Evolutionary conservation across 1,140 invertebrate species (phyloP).

Genomic region (Trinorchestia longiramus): DNA sequence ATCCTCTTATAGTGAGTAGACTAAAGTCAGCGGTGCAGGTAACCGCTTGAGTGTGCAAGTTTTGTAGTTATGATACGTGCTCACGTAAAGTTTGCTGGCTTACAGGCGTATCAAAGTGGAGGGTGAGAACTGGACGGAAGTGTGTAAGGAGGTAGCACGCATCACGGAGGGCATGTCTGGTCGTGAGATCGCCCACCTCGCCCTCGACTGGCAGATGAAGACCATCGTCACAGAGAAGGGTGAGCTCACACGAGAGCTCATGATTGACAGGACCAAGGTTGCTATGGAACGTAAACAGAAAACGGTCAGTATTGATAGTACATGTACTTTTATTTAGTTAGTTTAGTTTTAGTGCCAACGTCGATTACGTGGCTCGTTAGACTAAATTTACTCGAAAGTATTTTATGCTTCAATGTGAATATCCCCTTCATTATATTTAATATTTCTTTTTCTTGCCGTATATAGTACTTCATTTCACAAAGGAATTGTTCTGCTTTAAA

Average conservation of each 20-base stretch:
- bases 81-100: neutral
- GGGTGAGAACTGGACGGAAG: conserved; percentile 91
- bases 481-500: neutral
- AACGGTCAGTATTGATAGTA: conserved; percentile 76
- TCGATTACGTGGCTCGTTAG: neutral
- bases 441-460: no score
- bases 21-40: no score
- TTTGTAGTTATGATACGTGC: no score
- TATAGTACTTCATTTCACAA: neutral
- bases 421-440: neutral
- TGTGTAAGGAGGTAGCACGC: conserved; percentile 89
- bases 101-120: conserved; percentile 88
- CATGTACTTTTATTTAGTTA: no score
- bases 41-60: no score
- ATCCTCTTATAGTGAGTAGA: no score
- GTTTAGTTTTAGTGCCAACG: neutral
- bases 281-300: conserved; percentile 87
- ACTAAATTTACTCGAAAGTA: neutral
- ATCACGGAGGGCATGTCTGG: conserved; percentile 94
- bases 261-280: conserved; percentile 85
- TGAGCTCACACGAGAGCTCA: conserved; percentile 91
- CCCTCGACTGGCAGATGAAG: conserved; percentile 92
- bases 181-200: conserved; percentile 95
- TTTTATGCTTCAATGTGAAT: neutral
- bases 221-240: conserved; percentile 96